A percentile compares a stretch with the other conserved stretches of the same genome.
Evolutionary conservation across 2,113 vertebrate genomes (phyloP).

Genomic region (Mustela nigripes): DNA sequence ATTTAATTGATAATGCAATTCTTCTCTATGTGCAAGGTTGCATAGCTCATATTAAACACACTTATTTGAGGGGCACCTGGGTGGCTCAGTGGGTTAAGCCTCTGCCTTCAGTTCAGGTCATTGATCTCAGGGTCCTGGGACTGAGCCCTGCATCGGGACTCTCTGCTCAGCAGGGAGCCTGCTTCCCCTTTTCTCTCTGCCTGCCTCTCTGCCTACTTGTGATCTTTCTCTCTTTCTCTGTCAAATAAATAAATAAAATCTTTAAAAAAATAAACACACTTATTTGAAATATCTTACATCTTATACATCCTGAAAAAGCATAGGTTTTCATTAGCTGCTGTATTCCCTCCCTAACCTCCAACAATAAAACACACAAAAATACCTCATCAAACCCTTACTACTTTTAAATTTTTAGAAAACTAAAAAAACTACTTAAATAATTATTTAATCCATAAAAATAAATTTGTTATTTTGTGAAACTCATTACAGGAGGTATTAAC

Average conservation of each 20-base stretch:
- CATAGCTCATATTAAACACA: not conserved
- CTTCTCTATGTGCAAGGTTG: not conserved
- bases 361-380: not conserved
- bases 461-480: not conserved
- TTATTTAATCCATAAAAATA: not conserved
- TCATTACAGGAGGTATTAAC: not conserved
- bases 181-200: too few species aligned
- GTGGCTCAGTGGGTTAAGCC: too few species aligned
- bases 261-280: not conserved
- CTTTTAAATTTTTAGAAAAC: not conserved
- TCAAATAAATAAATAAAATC: too few species aligned
- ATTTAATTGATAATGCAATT: not conserved
- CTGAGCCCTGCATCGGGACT: accelerated
- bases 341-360: not conserved
- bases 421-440: not conserved
- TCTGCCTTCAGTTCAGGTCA: too few species aligned
- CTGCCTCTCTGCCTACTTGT: too few species aligned
- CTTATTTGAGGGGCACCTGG: not conserved
- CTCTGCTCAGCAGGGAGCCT: too few species aligned
- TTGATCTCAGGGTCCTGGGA: too few species aligned
- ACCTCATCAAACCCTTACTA: not conserved
- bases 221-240: too few species aligned
- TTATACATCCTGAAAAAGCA: not conserved
- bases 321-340: not conserved
- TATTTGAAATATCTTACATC: not conserved